Conservation (phyloP, 2,888 invertebrate genomes). For the Ennomos fuscantarius region DNA sequence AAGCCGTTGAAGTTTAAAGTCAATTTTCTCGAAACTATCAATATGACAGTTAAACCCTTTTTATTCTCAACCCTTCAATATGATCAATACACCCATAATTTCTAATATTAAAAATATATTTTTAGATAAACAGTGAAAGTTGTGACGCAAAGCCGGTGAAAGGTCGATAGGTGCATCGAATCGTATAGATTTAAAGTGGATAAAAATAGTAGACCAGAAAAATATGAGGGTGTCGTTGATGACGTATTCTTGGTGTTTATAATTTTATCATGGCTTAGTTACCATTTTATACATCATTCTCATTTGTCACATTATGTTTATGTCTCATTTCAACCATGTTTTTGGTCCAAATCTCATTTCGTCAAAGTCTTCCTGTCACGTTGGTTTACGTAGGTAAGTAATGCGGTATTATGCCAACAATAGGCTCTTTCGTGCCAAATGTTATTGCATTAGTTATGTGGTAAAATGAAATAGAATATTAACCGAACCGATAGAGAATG, state of each 20-base stretch:
- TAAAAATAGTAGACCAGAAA: conserved; percentile 29
- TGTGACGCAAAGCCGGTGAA: conserved; percentile 9
- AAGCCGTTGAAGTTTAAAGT: too few species aligned
- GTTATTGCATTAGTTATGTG: conserved; percentile 8
- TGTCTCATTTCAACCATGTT: too few species aligned
- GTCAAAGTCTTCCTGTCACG: too few species aligned
- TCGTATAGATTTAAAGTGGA: conserved; percentile 24
- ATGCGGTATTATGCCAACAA: conserved; percentile 5
- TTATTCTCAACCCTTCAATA: too few species aligned
- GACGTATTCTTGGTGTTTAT: too few species aligned
- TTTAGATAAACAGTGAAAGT: conserved; percentile 17
- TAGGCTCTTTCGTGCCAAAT: background rate
- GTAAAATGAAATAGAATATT: conserved; percentile 14
- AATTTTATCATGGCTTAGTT: too few species aligned
- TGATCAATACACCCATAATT: background rate
- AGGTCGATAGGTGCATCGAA: conserved; percentile 36
- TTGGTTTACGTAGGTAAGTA: background rate
- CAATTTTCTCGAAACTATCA: too few species aligned
- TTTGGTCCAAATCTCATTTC: too few species aligned
- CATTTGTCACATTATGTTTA: too few species aligned
- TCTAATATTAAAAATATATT: conserved; percentile 24
- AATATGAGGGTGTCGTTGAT: conserved; percentile 11
- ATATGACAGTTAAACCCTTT: too few species aligned
- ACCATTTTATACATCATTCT: too few species aligned
- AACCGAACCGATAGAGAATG: conserved; percentile 17